Evolutionary conservation across 2,797 vertebrate species (phyloP), one percentile per base, ranked within the genome.

Genomic region (Hippocampus kuda): DNA sequence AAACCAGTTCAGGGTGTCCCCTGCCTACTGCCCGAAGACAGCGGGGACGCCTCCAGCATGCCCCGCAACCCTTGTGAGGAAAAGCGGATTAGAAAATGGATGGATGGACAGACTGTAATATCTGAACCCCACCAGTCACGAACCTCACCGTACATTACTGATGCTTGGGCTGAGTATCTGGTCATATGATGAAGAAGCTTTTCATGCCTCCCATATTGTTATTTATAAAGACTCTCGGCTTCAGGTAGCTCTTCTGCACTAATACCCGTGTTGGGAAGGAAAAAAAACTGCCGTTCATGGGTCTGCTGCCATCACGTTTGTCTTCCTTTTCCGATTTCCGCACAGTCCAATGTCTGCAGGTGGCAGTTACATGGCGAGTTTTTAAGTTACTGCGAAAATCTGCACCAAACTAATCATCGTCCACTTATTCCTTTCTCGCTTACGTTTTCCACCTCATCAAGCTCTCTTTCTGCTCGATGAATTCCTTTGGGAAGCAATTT

Each of bases 221-320:
- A 81, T 90, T 86, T 78, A 82, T 84, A 76, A 82, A 76, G 74
- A 72, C 16, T 84, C 61, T 75, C 71, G 56, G 69, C 74, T 77
- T 78, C 85, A 87, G 85, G 85, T 87, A 82, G 75, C 85, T 84
- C 72, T 30, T 49, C 46, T 51, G 18, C 65, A 66, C 44, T 26
- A 30, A 26, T 48, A 46, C 42, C 18, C 73, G 73, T 77, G 72
- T 72, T 70, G 66, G 83, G 78, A 83, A 85, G 83, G 84, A 79
- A 77, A 38, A 80, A 88, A 87, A 83, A 86, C 81, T 79, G 86
- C 80, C 88, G 77, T 87, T 80, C 78, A 75, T 65, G 76, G 83
- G 84, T 82, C 82, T 69, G 78, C 79, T 83, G 82, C 86, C 86
- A 87, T 87, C 84, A 87, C 85, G 88, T 90, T 88, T 87, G 84